Evolutionary conservation across 2,113 vertebrate species (phyloP).

Genomic region (Micronisus gabar): DNA sequence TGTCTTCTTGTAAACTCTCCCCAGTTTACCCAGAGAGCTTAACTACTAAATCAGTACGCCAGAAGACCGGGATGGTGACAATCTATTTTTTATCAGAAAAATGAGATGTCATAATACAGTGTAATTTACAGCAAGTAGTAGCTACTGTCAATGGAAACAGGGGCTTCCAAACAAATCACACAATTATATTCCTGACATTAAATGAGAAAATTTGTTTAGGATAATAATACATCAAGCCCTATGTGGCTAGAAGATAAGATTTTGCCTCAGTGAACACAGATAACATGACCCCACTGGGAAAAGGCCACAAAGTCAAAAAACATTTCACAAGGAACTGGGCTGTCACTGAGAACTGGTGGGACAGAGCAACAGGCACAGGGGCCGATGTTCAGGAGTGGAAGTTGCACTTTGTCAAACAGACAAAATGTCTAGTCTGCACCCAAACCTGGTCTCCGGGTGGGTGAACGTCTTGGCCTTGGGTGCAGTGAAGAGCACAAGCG

Average conservation of each 20-base stretch:
- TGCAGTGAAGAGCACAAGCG: not conserved
- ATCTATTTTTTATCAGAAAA: not conserved
- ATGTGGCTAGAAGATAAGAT: not conserved
- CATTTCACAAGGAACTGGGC: not conserved
- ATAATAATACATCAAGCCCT: not conserved
- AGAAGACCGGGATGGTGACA: not conserved
- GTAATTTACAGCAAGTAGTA: not conserved
- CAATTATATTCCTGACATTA: not conserved
- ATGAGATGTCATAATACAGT: not conserved
- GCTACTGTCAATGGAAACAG: not conserved
- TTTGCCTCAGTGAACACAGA: not conserved
- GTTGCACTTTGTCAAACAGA: not conserved
- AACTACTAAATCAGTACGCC: not conserved
- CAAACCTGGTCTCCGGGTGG: not conserved
- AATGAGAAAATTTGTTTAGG: not conserved
- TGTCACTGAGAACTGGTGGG: not conserved
- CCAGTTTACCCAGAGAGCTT: slow-evolving; percentile 9
- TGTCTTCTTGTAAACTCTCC: slow-evolving; percentile 34
- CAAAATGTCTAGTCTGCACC: not conserved
- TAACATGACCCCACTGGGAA: not conserved
- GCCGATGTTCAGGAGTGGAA: not conserved
- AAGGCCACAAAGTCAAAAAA: not conserved
- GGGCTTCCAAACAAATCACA: not conserved
- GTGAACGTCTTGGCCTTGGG: not conserved
- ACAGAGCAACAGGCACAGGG: not conserved